phyloP scores from a whole-genome alignment of 1,140 invertebrate species.

The Euborellia annulipes region DNA sequence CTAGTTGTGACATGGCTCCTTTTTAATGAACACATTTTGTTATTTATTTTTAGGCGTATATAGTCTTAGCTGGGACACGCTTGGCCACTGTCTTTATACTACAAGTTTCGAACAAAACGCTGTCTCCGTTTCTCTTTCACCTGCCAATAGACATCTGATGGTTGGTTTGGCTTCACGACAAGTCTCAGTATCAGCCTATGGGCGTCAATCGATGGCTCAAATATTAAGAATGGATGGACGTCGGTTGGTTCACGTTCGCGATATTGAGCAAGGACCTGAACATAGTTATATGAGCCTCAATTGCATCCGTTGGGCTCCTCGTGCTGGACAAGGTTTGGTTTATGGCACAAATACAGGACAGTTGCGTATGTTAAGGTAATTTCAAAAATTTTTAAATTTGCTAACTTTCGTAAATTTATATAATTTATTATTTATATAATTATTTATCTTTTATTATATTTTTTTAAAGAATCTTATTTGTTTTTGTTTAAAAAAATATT shows the following conservation, averaged over 20 bases:
- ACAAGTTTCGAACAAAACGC: constrained; percentile 59
- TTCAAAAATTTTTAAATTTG: too few species aligned
- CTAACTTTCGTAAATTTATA: too few species aligned
- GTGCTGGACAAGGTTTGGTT: constrained; percentile 63
- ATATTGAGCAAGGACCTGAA: constrained; percentile 43
- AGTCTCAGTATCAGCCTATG: constrained; percentile 30
- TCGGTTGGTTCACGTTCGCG: constrained; percentile 36
- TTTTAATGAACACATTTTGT: too few species aligned
- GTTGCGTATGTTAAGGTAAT: constrained; percentile 49
- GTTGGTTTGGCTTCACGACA: constrained; percentile 57
- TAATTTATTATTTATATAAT: too few species aligned
- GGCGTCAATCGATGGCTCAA: constrained; percentile 47
- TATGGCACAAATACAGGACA: constrained; percentile 74
- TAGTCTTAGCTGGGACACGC: constrained; percentile 51
- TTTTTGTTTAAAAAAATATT: too few species aligned
- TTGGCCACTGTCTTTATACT: constrained; percentile 61
- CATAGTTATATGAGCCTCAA: constrained; percentile 53
- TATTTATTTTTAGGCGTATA: constrained; percentile 48
- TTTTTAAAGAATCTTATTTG: too few species aligned
- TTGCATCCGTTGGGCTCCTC: constrained; percentile 67
- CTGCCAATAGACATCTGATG: constrained; percentile 54
- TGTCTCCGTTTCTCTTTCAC: constrained; percentile 68
- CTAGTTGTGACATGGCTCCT: too few species aligned
- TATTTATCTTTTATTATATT: too few species aligned
- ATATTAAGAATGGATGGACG: constrained; percentile 29